phyloP scores from a whole-genome alignment of 2,797 vertebrate species.

The Gobionotothen gibberifrons region DNA sequence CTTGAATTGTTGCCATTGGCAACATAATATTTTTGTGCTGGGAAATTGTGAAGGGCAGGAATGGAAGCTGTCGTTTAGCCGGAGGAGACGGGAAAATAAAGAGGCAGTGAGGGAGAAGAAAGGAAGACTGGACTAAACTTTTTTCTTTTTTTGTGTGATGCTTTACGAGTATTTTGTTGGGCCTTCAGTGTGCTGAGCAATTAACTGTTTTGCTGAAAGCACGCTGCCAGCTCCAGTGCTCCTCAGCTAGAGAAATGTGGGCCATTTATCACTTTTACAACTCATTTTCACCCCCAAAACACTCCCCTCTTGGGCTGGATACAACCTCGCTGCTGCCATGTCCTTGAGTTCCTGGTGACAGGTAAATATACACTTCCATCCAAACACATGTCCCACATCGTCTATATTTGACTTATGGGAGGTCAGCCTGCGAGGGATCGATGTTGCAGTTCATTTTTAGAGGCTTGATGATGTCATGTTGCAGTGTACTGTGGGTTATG shows the following conservation, averaged over 20 bases:
- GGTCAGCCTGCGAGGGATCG: slow-evolving; percentile 68
- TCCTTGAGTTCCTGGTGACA: slow-evolving; percentile 75
- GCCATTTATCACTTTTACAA: slow-evolving; percentile 79
- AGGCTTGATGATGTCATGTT: slow-evolving; percentile 74
- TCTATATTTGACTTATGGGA: slow-evolving; percentile 73
- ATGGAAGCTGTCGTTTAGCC: slow-evolving; percentile 58
- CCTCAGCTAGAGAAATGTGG: slow-evolving; percentile 62
- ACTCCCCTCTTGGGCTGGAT: slow-evolving; percentile 56
- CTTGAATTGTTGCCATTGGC: slow-evolving; percentile 85
- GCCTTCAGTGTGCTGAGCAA: slow-evolving; percentile 81
- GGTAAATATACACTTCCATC: slow-evolving; percentile 81
- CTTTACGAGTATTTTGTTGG: slow-evolving; percentile 78
- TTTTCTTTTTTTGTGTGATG: slow-evolving; percentile 55
- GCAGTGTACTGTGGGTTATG: slow-evolving; percentile 57
- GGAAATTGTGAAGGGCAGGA: slow-evolving; percentile 72
- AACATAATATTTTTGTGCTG: slow-evolving; percentile 84
- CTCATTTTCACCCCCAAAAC: slow-evolving; percentile 77
- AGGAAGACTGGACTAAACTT: slow-evolving; percentile 36
- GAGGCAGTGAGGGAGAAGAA: slow-evolving; percentile 49
- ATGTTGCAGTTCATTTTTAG: slow-evolving; percentile 75
- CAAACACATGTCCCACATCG: slow-evolving; percentile 70
- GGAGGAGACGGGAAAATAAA: slow-evolving; percentile 43
- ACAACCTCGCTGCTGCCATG: slow-evolving; percentile 54
- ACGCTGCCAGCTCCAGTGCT: slow-evolving; percentile 63
- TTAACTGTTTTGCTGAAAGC: slow-evolving; percentile 82